Evolutionary conservation across 1,140 invertebrate species (phyloP).

Genomic region (Pentalonia nigronervosa): DNA sequence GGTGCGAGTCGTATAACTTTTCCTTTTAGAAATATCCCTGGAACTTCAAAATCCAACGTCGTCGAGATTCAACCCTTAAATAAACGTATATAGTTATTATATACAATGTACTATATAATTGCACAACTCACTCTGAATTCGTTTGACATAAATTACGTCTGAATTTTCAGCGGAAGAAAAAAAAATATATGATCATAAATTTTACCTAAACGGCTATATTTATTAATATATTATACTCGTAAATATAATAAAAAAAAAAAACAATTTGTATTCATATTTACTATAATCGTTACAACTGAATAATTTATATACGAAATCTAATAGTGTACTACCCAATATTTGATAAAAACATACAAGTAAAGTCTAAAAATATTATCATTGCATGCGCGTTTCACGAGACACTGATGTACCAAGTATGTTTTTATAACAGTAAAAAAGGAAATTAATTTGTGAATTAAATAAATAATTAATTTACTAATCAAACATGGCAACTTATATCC

Average conservation of each 20-base stretch:
- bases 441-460: neutral
- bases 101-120: neutral
- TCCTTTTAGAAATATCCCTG: neutral
- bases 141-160: neutral
- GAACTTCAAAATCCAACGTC: no score
- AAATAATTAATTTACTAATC: neutral
- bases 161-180: neutral
- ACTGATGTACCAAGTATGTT: neutral
- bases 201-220: neutral
- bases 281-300: neutral
- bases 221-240: neutral
- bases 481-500: neutral
- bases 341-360: no score
- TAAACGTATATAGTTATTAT: neutral
- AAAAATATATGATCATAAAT: neutral
- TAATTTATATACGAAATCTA: neutral
- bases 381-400: neutral
- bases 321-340: no score
- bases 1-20: neutral
- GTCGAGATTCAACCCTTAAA: neutral
- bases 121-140: neutral
- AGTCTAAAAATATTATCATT: no score
- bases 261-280: neutral
- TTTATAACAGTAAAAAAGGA: neutral
- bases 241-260: no score